Base-by-base conservation (phyloP, 2,888 invertebrate genomes). In the Macrosoma leucophasiata region DNA sequence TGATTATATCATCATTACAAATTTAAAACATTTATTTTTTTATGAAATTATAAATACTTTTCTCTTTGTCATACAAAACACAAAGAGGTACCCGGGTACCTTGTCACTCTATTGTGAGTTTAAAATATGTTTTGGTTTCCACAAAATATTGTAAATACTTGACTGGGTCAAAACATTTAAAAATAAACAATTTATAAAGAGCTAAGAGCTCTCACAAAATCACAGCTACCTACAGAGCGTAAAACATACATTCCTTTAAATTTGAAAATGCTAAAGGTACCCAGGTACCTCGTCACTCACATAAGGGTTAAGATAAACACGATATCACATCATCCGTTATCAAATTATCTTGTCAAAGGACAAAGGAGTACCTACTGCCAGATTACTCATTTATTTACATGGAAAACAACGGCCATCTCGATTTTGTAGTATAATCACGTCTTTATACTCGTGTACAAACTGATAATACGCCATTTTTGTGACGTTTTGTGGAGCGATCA, bases 1-100 rank as follows among this genome's bases (percentile, higher is more conserved):
- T 31, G 22, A 14, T 23, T 31, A 31, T n/a, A n/a, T n/a, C n/a
- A n/a, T n/a, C n/a, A n/a, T n/a, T n/a, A n/a, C 20, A 17, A 2
- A 33, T 13, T 26, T 33, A 33, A 33, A 33, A 33, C 33, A 33
- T 20, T 26, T n/a, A n/a, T n/a, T n/a, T n/a, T n/a, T n/a, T n/a
- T n/a, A n/a, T n/a, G n/a, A n/a, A n/a, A 3, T 25, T 19, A 33
- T 10, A 20, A 33, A 33, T 33, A 20, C 26, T 29, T 29, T 13
- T 20, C 13, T 10, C 15, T 24, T 19, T 6, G 17, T 33, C 13
- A 21, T 25, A 29, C 25, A 18, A 35, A 18, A 27, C 21, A 33
- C 20, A 21, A 34, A 33, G 33, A 33, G 33, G 33, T 27, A 33
- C 33, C 33, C 29, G 29, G 29, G 29, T 29, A 29, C 29, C 29